phyloP scores from a whole-genome alignment of 2,888 invertebrate genomes.

The Lutraria lutraria region DNA sequence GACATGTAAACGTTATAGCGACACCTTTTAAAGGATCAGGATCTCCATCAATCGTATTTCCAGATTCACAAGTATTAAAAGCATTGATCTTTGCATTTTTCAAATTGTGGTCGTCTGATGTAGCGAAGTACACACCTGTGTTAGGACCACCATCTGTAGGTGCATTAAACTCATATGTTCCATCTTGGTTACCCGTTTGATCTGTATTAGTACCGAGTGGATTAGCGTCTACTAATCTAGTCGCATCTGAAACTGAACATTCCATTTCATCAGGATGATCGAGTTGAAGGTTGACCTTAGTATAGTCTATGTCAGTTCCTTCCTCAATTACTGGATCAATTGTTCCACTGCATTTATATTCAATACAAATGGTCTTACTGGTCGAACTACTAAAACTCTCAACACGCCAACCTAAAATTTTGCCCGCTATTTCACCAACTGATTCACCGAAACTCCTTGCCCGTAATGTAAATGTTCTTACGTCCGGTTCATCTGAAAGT shows the following conservation, averaged over 20 bases:
- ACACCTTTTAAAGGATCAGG: not conserved
- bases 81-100: not conserved
- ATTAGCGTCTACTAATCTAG: not conserved
- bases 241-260: not conserved
- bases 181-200: no score
- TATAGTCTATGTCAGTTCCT: not conserved
- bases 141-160: not conserved
- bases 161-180: not conserved
- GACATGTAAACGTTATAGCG: not conserved
- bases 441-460: not conserved
- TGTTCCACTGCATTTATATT: constrained; percentile 12
- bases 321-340: not conserved
- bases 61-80: not conserved
- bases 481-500: not conserved
- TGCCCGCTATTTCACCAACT: not conserved
- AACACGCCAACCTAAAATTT: not conserved
- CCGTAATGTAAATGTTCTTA: not conserved
- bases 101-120: not conserved
- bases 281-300: not conserved
- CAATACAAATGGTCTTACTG: not conserved
- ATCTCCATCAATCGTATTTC: not conserved
- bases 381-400: not conserved
- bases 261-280: not conserved
- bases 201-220: not conserved
- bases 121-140: not conserved